Conservation (phyloP, 53 echinoderm and acorn worm genomes). For the Luidia sarsii region DNA sequence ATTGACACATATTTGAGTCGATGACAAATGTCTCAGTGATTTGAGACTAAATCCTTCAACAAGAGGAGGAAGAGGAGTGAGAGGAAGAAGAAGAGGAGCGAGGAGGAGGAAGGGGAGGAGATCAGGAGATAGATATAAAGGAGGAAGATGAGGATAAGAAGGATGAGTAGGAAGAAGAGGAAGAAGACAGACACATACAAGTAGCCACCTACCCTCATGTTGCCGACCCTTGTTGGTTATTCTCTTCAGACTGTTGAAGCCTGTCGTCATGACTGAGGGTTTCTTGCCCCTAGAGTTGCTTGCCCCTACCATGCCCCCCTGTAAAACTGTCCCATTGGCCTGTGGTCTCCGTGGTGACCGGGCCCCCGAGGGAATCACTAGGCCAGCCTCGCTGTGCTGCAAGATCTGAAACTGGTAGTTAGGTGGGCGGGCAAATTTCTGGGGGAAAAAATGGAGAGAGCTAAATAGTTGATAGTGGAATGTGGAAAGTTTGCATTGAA, state of each 20-base stretch:
- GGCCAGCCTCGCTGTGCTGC: conserved; percentile 73
- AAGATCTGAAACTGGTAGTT: conserved; percentile 97
- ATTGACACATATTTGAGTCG: too few relatives aligned
- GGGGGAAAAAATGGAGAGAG: not conserved
- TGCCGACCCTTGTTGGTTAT: conserved; percentile 67
- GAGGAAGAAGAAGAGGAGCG: too few relatives aligned
- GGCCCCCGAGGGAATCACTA: conserved; percentile 55
- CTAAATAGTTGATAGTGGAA: not conserved
- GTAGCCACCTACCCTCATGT: conserved; percentile 68
- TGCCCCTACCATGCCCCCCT: conserved; percentile 32
- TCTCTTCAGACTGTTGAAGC: conserved; percentile 88
- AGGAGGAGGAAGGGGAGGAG: too few relatives aligned
- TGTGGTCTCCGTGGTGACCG: not conserved
- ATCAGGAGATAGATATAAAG: too few relatives aligned
- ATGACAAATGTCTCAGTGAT: too few relatives aligned
- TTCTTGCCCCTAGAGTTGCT: conserved; percentile 63
- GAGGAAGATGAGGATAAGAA: too few relatives aligned
- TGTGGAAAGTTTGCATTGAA: not conserved
- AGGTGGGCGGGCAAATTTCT: conserved; percentile 86
- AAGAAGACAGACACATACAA: too few relatives aligned
- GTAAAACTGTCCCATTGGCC: not conserved
- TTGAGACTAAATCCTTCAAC: too few relatives aligned
- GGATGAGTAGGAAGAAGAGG: too few relatives aligned
- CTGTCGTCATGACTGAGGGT: conserved; percentile 74
- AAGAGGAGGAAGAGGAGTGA: too few relatives aligned